Evolutionary conservation across 2,113 vertebrate species (phyloP).

Genomic region (Mormoops blainvillei): DNA sequence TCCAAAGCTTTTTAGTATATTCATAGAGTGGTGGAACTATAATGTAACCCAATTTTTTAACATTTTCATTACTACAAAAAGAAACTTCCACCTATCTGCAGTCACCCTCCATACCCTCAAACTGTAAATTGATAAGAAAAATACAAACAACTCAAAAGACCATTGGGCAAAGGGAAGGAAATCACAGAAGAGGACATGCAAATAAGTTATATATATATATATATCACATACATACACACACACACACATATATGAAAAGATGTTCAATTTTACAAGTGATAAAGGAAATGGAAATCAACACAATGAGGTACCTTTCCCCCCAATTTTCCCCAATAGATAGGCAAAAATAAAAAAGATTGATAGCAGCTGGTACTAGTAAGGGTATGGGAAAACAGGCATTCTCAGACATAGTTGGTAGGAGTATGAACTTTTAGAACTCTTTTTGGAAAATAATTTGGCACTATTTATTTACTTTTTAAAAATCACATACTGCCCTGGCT

Average conservation of each 20-base stretch:
- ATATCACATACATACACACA: too few species aligned
- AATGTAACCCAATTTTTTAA: neutral
- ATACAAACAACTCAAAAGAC: conserved; percentile 4
- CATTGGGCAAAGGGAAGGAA: neutral
- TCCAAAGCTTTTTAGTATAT: neutral
- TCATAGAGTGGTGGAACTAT: neutral
- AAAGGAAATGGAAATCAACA: conserved; percentile 8
- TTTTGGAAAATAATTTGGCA: conserved; percentile 10
- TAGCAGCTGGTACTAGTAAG: neutral
- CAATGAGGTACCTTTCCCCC: neutral
- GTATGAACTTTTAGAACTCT: neutral
- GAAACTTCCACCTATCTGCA: neutral
- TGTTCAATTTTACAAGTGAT: neutral
- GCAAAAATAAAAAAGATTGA: neutral
- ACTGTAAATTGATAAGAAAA: neutral
- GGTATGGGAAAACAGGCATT: neutral
- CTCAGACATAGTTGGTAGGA: neutral
- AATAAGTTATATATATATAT: neutral
- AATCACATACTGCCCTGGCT: neutral
- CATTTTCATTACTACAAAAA: neutral
- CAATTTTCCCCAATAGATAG: neutral
- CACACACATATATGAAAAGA: too few species aligned
- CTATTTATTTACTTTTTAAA: neutral
- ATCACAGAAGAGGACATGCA: neutral
- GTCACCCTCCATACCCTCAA: neutral